Evolutionary conservation across 2,888 invertebrate species (phyloP).

Genomic region (Subacronicta megacephala): DNA sequence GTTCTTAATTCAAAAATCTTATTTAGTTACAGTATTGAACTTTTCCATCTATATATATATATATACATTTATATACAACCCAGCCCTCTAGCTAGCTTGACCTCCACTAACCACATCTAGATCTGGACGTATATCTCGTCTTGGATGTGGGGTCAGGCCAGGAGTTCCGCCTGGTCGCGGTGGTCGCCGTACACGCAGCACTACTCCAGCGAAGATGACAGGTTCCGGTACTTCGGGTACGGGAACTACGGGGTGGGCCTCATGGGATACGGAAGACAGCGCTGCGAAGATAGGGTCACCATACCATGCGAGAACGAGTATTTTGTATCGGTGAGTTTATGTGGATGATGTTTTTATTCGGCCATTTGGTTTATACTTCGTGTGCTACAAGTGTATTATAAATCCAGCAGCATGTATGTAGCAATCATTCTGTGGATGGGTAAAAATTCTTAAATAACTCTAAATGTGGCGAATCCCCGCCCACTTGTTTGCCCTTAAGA

Average conservation of each 20-base stretch:
- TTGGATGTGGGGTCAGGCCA: conserved; percentile 81
- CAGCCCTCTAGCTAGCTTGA: conserved; percentile 76
- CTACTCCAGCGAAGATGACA: conserved; percentile 63
- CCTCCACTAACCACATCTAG: conserved; percentile 68
- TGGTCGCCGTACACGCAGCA: conserved; percentile 86
- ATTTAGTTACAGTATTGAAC: conserved; percentile 1
- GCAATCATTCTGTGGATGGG: no score
- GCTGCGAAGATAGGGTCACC: conserved; percentile 93
- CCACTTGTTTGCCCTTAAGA: no score
- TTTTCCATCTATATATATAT: conserved; percentile 15
- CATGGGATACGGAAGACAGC: conserved; percentile 74
- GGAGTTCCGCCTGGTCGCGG: conserved; percentile 52
- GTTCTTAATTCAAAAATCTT: no score
- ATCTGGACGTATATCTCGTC: conserved; percentile 84
- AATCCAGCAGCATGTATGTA: no score
- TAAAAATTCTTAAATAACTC: no score
- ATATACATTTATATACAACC: conserved; percentile 33
- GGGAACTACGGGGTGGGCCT: conserved; percentile 77
- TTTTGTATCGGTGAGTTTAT: conserved; percentile 91
- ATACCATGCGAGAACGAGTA: conserved; percentile 96
- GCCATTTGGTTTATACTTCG: no score
- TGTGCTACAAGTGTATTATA: no score
- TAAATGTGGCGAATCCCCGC: no score
- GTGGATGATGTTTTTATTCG: not conserved
- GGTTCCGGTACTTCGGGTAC: conserved; percentile 78